A percentile compares a stretch with the other conserved stretches of the same genome.
Conservation (phyloP, 2,797 vertebrate genomes). For the Toxotes lorentzi region DNA sequence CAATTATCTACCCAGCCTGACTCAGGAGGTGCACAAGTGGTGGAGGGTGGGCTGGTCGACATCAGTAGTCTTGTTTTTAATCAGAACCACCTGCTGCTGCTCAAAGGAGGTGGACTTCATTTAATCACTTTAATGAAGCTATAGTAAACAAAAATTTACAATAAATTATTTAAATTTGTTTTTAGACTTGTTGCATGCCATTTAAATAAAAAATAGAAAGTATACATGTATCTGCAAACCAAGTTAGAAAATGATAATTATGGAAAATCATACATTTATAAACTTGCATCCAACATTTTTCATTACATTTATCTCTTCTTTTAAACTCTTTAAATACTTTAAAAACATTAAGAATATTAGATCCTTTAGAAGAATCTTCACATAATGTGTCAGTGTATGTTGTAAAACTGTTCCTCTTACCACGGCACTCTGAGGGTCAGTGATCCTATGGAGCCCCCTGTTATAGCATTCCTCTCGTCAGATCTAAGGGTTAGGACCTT, state of each 20-base stretch:
- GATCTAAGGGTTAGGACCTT: neutral
- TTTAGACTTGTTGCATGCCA: too few species aligned
- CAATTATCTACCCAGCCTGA: neutral
- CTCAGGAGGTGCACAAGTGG: neutral
- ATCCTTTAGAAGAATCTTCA: neutral
- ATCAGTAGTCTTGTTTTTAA: neutral
- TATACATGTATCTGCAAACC: too few species aligned
- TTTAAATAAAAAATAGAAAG: too few species aligned
- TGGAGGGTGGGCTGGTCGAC: neutral
- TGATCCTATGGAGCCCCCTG: slow-evolving; percentile 9
- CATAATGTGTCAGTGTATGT: neutral
- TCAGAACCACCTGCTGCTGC: slow-evolving; percentile 2
- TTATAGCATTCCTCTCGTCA: slow-evolving; percentile 29
- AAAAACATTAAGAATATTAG: neutral
- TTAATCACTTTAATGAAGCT: neutral
- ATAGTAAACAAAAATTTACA: neutral
- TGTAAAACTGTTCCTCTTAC: neutral
- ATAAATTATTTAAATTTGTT: neutral
- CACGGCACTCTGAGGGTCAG: neutral
- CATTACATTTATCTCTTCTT: neutral
- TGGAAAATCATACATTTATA: neutral
- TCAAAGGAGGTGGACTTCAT: too few species aligned
- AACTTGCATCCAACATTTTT: fast-evolving
- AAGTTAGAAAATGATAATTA: neutral
- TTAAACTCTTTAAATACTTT: neutral